Evolutionary conservation across 2,888 invertebrate species (phyloP).

Genomic region (Hyposoter dolosus): DNA sequence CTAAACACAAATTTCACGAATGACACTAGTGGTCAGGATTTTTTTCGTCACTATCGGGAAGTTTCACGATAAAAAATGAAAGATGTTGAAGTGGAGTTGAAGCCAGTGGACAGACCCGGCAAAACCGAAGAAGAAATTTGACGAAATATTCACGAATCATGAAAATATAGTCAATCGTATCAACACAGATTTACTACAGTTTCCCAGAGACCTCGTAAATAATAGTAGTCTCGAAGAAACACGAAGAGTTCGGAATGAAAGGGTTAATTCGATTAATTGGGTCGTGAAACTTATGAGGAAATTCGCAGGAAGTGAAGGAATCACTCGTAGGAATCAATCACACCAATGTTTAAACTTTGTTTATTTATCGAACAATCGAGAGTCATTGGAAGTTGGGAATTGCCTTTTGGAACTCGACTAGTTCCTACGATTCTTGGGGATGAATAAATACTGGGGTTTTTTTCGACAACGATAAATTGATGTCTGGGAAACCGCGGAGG

Average conservation of each 20-base stretch:
- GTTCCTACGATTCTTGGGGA: not conserved
- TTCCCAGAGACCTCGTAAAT: not conserved
- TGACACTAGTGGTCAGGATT: not conserved
- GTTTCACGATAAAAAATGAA: too few species aligned
- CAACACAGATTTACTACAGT: not conserved
- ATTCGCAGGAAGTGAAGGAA: not conserved
- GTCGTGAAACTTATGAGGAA: not conserved
- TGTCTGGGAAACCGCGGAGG: not conserved
- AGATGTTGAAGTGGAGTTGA: too few species aligned
- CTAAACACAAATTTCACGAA: not conserved
- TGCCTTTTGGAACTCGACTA: not conserved
- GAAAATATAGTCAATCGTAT: not conserved
- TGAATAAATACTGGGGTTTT: not conserved
- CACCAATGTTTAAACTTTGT: not conserved
- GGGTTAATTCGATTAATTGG: not conserved
- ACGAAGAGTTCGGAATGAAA: not conserved
- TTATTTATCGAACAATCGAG: not conserved
- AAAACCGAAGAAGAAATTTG: too few species aligned
- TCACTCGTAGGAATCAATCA: not conserved
- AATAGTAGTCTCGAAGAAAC: not conserved
- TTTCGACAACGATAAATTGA: not conserved
- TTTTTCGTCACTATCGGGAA: too few species aligned
- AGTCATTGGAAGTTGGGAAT: too few species aligned
- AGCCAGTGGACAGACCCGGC: too few species aligned
- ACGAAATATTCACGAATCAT: too few species aligned